Evolutionary conservation across 2,113 vertebrate species (phyloP), one percentile per base, ranked within the genome.

Genomic region (Corythornis vintsioides): DNA sequence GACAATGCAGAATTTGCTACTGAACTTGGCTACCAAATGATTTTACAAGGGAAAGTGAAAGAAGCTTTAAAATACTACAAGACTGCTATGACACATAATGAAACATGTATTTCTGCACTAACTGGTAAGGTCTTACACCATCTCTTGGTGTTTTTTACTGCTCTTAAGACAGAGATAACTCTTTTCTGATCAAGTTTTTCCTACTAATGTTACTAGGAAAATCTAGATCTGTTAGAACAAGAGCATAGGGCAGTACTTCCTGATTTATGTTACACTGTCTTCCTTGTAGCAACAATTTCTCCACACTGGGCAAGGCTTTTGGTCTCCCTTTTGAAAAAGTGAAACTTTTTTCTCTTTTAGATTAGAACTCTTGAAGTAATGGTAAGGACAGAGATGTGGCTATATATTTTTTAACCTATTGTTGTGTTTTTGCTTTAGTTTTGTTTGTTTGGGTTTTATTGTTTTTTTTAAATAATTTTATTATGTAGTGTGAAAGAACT

Each of bases 21-120:
- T 55, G 99, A 99, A 95, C 97, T 99, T 90, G 99, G 99, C 89
- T 99, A 99, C 94, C 99, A 99, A 95, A 98, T 99, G 98, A 97
- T 99, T 86, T 98, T 99, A 83, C 98, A 98, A 96, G 98, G 98
- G 31, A 98, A 97, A 86, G 90, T 97, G 56, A 99, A 98, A 86
- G 99, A 99, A 78, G 98, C 99, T 59, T 88, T 97, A 66, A 98
- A 98, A 93, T 99, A 98, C 98, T 99, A 99, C 96, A 98, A 98
- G 93, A 98, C 97, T 3, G 99, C 99, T 73, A 98, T 99, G 98
- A 97, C 95, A 17, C 97, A 99, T 81, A 98, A 99, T 91, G 98
- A 98, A 92, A 98, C 98, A 33, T 99, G 98, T 78, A 96, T 99
- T 89, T 95, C 98, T 67, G 98, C 99, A 16, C 79, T 99, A 47